Percentiles rank a stretch among this genome's conserved stretches.
phyloP scores from a whole-genome alignment of 2,797 vertebrate species.

The Falco rusticolus region DNA sequence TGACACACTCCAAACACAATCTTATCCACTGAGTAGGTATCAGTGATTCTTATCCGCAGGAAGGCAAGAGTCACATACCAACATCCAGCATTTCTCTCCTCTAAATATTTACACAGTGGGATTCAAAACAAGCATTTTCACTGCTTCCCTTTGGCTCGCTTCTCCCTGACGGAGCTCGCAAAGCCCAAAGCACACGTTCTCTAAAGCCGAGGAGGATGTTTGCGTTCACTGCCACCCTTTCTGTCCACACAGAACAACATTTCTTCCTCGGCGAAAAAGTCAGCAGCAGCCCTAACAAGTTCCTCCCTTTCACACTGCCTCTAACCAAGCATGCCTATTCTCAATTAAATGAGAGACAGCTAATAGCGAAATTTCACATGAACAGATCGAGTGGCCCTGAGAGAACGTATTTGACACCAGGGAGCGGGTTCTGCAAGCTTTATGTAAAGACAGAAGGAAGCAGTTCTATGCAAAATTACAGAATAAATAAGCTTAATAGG shows the following conservation, averaged over 20 bases:
- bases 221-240: neutral
- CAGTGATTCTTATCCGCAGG: neutral
- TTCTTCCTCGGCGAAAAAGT: neutral
- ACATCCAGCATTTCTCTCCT: neutral
- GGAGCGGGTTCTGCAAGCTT: slow-evolving; percentile 30
- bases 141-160: neutral
- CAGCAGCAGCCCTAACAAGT: neutral
- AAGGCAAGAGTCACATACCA: neutral
- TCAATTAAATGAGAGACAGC: neutral
- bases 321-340: neutral
- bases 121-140: neutral
- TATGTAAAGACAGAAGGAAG: neutral
- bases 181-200: neutral
- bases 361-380: neutral
- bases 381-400: neutral
- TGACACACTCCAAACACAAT: neutral
- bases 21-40: neutral
- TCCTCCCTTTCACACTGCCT: neutral
- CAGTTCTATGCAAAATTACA: neutral
- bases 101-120: neutral
- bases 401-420: slow-evolving; percentile 2
- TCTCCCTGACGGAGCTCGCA: neutral
- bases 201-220: neutral
- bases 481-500: neutral
- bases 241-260: neutral